Conservation (phyloP, 2,888 invertebrate species). For the Cheilosia variabilis region DNA sequence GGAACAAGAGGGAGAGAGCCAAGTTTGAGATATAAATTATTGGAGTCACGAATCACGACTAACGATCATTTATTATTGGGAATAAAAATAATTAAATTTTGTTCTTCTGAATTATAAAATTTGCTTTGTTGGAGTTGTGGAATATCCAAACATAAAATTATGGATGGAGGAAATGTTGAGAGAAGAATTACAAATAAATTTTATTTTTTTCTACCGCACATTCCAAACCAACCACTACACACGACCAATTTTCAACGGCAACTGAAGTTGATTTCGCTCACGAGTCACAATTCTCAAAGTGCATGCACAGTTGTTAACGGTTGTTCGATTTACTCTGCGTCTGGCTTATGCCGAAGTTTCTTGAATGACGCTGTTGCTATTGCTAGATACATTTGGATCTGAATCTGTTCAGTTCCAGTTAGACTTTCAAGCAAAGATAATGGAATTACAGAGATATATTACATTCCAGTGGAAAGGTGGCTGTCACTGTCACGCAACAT, state of each 20-base stretch:
- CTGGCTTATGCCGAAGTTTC: conserved; percentile 2
- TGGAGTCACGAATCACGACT: conserved; percentile 20
- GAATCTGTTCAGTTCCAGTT: too few relatives aligned
- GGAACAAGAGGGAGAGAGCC: conserved; percentile 44
- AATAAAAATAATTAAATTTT: conserved; percentile 6
- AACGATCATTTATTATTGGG: conserved; percentile 51
- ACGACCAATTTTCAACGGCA: conserved; percentile 66
- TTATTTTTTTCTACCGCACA: conserved; percentile 28
- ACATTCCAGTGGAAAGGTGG: too few relatives aligned
- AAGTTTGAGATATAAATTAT: conserved; percentile 43
- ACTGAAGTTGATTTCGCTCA: conserved; percentile 64
- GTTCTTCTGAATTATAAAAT: neutral
- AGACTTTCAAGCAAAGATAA: too few relatives aligned
- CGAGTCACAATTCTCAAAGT: conserved; percentile 39
- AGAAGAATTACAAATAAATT: conserved; percentile 3
- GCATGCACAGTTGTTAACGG: conserved; percentile 67
- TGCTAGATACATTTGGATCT: conserved; percentile 43
- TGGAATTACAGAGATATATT: too few relatives aligned
- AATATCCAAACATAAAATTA: conserved; percentile 28
- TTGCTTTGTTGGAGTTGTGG: neutral
- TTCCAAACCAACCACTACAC: conserved; percentile 42
- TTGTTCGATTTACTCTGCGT: conserved; percentile 61
- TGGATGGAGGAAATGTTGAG: neutral
- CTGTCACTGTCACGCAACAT: too few relatives aligned
- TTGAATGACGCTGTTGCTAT: neutral